Evolutionary conservation across 2,888 invertebrate species (phyloP), one percentile per base, ranked within the genome.

Genomic region (Stenichneumon culpator): DNA sequence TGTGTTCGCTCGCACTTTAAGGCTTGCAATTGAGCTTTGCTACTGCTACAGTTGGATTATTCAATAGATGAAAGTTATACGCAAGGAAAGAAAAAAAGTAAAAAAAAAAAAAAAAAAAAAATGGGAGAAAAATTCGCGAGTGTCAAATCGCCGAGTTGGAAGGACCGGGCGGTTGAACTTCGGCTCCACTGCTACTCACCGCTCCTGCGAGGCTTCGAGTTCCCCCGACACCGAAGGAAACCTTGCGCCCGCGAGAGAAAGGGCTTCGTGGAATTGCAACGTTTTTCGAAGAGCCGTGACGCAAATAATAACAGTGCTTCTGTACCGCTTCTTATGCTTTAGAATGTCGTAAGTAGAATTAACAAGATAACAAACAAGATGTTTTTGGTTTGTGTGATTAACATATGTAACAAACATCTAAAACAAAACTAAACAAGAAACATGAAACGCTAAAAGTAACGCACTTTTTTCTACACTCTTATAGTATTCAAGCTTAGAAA

Each of bases 261-360:
- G 39, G 19, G 50, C 25, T 36, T 54, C 25, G 68, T 36, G 68
- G 68, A 78, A 44, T 68, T 57, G 36, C 54, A 44, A 47, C 57
- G 52, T 14, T 68, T 44, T 44, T n/a, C 44, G 47, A 60, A 47
- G 47, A 78, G 67, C 19, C 50, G 74, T 75, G 74, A 65, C 36
- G 81, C 79, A 80, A 85, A 82, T 85, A 85, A 82, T 87, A 87
- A 87, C 84, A 88, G 84, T 86, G 89, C 79, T 84, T 79, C 83
- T 86, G 67, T 84, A 80, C 63, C 86, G 92, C 91, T 91, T 91
- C 28, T 86, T 91, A 90, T 88, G 91, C 91, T 90, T 92, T 88
- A 87, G 87, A 89, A 93, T 92, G 92, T 86, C 88, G 93, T 93
- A 93, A 93, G 93, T 93, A 93, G 90, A 85, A 88, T 87, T 90